phyloP scores from a whole-genome alignment of 1,140 invertebrate genomes.

The Colletes latitarsis region DNA sequence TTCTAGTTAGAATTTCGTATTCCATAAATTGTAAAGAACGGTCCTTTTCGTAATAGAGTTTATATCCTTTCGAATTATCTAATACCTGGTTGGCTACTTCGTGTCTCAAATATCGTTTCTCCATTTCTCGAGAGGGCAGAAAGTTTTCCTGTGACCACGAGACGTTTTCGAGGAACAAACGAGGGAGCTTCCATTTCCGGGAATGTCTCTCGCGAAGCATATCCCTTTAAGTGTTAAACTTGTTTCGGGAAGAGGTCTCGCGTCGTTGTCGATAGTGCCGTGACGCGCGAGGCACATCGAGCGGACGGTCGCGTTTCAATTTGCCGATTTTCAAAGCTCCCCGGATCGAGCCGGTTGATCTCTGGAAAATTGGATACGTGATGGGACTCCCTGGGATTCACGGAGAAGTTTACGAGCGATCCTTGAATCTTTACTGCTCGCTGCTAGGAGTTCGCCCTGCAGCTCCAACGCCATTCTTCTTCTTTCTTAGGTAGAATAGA shows the following conservation, averaged over 20 bases:
- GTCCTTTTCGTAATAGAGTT: too few species aligned
- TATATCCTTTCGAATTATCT: too few species aligned
- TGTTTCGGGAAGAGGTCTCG: conserved; percentile 21
- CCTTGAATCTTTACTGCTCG: conserved; percentile 60
- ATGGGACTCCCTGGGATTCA: conserved; percentile 73
- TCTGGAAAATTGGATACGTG: conserved; percentile 80
- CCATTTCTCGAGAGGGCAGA: too few species aligned
- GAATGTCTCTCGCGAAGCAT: not conserved
- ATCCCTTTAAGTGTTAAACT: not conserved
- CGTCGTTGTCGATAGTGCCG: conserved; percentile 26
- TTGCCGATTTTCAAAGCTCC: conserved; percentile 72
- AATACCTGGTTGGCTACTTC: too few species aligned
- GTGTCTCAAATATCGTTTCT: too few species aligned
- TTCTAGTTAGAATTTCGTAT: too few species aligned
- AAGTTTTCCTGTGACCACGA: too few species aligned
- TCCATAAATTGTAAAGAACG: too few species aligned
- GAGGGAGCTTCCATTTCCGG: conserved; percentile 6
- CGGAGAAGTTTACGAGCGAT: conserved; percentile 71
- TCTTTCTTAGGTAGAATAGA: not conserved
- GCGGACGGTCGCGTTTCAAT: conserved; percentile 66
- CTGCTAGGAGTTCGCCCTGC: conserved; percentile 36
- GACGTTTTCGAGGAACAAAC: not conserved
- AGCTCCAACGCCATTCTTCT: conserved; percentile 34
- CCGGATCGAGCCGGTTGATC: conserved; percentile 74
- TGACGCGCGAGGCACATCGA: conserved; percentile 27